phyloP scores from a whole-genome alignment of 92 coral and sea anemone genomes.

The Bergia sp. region DNA sequence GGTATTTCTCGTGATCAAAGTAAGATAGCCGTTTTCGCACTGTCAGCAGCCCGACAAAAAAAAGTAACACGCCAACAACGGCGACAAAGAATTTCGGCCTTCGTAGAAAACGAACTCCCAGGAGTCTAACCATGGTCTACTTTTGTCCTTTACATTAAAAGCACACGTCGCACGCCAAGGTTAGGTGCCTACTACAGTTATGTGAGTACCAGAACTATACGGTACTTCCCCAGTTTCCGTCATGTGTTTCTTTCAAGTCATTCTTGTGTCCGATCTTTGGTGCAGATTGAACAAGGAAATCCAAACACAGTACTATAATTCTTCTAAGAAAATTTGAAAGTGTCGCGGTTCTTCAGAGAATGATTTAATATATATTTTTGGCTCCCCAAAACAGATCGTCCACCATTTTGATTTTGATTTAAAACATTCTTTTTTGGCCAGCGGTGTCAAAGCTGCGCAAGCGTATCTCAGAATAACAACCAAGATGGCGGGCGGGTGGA shows the following conservation, averaged over 20 bases:
- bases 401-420: not conserved
- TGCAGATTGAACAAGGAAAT: not conserved
- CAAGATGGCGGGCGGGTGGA: not conserved
- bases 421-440: not conserved
- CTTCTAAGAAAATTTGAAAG: not conserved
- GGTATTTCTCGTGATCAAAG: not conserved
- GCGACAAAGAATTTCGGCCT: constrained; percentile 26
- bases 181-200: too few relatives aligned
- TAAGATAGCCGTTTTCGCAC: not conserved
- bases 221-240: too few relatives aligned
- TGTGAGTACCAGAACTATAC: too few relatives aligned
- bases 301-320: not conserved
- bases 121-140: constrained; percentile 10
- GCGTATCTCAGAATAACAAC: not conserved
- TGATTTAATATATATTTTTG: too few relatives aligned
- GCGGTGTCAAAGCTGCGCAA: not conserved
- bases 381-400: not conserved
- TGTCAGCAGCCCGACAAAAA: constrained; percentile 17
- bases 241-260: too few relatives aligned
- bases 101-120: constrained; percentile 25
- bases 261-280: not conserved
- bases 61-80: not conserved
- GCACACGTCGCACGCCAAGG: too few relatives aligned
- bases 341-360: not conserved
- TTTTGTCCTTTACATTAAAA: too few relatives aligned